A percentile compares a stretch with the other conserved stretches of the same genome.
phyloP scores from a whole-genome alignment of 1,140 invertebrate species.

The Drosophila ogumai region DNA sequence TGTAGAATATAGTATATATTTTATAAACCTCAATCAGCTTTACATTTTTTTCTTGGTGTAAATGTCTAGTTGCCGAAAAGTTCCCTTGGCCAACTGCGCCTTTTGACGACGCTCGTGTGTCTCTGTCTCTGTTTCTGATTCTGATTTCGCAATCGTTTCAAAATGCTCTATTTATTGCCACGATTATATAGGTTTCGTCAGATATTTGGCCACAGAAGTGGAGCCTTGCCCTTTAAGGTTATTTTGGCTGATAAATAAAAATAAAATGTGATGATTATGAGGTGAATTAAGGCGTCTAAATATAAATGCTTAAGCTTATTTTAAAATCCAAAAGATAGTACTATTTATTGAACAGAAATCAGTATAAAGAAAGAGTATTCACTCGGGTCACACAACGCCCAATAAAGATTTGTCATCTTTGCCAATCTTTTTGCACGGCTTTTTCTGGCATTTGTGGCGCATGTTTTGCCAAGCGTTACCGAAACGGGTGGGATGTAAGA shows the following conservation, averaged over 20 bases:
- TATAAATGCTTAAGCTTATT: not conserved
- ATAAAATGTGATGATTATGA: not conserved
- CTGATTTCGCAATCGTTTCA: slow-evolving; percentile 61
- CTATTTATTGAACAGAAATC: not conserved
- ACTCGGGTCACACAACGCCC: not conserved
- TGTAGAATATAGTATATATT: not conserved
- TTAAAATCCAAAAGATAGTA: not conserved
- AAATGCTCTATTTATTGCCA: slow-evolving; percentile 30
- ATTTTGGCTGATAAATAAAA: slow-evolving; percentile 13
- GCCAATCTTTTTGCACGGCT: slow-evolving; percentile 51
- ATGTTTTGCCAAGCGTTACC: slow-evolving; percentile 56
- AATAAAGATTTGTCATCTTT: slow-evolving; percentile 55
- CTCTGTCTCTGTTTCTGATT: slow-evolving; percentile 40
- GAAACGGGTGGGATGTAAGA: slow-evolving; percentile 28
- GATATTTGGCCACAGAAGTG: not conserved
- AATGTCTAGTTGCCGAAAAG: slow-evolving; percentile 33
- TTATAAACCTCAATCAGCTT: not conserved
- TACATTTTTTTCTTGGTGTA: not conserved
- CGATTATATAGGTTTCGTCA: slow-evolving; percentile 15
- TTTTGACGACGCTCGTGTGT: slow-evolving; percentile 47
- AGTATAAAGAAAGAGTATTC: slow-evolving; percentile 9
- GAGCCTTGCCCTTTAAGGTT: slow-evolving; percentile 40
- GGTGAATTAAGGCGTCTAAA: not conserved
- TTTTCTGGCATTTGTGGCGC: slow-evolving; percentile 62
- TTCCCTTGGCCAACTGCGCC: slow-evolving; percentile 62